Evolutionary conservation across 2,888 invertebrate genomes (phyloP).

Genomic region (Slavum lentiscoides): DNA sequence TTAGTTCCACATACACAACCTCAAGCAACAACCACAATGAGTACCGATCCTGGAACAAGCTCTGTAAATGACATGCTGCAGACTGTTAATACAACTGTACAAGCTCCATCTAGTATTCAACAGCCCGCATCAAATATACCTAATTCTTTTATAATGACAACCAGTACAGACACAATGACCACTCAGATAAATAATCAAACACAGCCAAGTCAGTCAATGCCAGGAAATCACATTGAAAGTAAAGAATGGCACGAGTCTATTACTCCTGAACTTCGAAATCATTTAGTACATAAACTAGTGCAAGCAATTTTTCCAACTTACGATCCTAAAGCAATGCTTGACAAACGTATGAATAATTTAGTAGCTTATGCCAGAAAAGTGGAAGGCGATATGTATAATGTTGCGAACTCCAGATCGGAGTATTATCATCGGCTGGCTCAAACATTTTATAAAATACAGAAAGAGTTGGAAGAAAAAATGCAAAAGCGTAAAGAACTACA

Average conservation of each 20-base stretch:
- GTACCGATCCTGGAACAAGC: slow-evolving; percentile 40
- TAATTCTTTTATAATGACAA: slow-evolving; percentile 50
- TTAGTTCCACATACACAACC: slow-evolving; percentile 48
- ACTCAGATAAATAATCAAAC: slow-evolving; percentile 47
- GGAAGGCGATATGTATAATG: slow-evolving; percentile 99
- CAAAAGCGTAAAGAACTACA: slow-evolving; percentile 86
- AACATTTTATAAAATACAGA: slow-evolving; percentile 99
- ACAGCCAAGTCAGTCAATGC: slow-evolving; percentile 44
- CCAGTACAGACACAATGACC: slow-evolving; percentile 50
- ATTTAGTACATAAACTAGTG: slow-evolving; percentile 97
- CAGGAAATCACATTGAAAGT: slow-evolving; percentile 66
- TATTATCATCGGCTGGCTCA: slow-evolving; percentile 98
- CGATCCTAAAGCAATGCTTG: slow-evolving; percentile 93
- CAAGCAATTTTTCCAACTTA: slow-evolving; percentile 99
- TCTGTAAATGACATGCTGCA: slow-evolving; percentile 49
- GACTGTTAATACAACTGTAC: slow-evolving; percentile 41
- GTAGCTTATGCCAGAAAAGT: slow-evolving; percentile 98
- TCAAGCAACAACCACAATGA: slow-evolving; percentile 32
- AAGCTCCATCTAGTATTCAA: slow-evolving; percentile 43
- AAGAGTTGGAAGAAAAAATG: slow-evolving; percentile 93
- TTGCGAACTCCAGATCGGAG: slow-evolving; percentile 95
- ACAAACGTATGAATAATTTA: slow-evolving; percentile 95
- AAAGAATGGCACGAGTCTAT: slow-evolving; percentile 98
- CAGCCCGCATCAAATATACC: slow-evolving; percentile 46
- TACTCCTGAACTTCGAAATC: slow-evolving; percentile 95